Evolutionary conservation across 2,888 invertebrate genomes (phyloP).

Genomic region (Drosophila putrida): DNA sequence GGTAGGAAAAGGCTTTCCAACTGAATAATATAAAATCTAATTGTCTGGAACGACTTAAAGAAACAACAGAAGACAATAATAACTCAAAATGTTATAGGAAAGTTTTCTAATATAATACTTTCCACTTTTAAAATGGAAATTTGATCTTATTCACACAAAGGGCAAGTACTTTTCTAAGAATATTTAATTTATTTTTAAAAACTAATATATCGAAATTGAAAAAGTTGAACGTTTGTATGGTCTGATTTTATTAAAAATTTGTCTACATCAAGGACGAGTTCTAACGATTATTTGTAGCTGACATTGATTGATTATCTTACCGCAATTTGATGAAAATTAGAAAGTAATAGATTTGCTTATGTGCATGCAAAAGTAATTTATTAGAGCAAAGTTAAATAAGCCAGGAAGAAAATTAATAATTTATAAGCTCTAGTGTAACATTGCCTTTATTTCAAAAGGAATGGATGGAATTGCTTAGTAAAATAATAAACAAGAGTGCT

Average conservation of each 20-base stretch:
- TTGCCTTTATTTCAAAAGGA: background rate
- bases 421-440: background rate
- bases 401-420: background rate
- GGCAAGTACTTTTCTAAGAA: no score
- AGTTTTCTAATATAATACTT: background rate
- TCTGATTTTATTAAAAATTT: no score
- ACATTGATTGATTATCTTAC: no score
- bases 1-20: background rate
- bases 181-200: no score
- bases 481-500: background rate
- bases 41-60: background rate
- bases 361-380: background rate
- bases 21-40: background rate
- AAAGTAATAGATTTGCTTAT: background rate
- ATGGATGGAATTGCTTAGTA: background rate
- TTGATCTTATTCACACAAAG: no score
- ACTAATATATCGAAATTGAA: no score
- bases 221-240: no score
- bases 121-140: no score
- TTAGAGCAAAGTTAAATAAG: background rate
- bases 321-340: background rate
- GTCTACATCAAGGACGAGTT: no score
- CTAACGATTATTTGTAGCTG: no score
- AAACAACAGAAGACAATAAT: background rate
- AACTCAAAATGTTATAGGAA: background rate